Evolutionary conservation across 2,797 vertebrate species (phyloP).

Genomic region (Catharus ustulatus): DNA sequence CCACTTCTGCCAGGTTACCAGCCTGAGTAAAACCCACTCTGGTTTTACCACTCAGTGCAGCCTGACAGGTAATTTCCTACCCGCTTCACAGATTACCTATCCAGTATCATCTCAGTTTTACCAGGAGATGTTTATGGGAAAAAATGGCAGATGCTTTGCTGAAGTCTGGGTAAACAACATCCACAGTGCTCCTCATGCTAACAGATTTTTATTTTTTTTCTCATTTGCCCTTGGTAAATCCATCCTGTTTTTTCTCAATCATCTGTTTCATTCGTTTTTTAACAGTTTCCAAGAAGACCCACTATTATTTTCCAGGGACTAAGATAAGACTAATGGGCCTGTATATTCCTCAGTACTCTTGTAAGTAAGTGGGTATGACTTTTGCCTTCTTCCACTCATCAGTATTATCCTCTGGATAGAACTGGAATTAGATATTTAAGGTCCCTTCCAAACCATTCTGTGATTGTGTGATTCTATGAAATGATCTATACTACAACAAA

Average conservation of each 20-base stretch:
- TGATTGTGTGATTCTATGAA: not conserved
- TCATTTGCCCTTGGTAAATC: not conserved
- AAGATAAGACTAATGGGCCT: not conserved
- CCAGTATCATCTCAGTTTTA: not conserved
- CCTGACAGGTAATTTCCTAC: not conserved
- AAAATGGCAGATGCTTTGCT: not conserved
- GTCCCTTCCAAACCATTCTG: not conserved
- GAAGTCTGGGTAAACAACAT: not conserved
- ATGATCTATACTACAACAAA: not conserved
- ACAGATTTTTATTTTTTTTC: not conserved
- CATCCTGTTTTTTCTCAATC: not conserved
- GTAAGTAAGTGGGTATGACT: not conserved
- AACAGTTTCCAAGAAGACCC: not conserved
- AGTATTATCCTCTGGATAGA: not conserved
- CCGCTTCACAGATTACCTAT: not conserved
- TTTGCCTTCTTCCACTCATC: not conserved
- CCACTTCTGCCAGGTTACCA: not conserved
- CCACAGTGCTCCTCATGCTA: not conserved
- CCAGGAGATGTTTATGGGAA: not conserved
- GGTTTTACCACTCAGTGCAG: not conserved
- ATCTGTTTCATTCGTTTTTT: not conserved
- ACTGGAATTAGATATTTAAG: not conserved
- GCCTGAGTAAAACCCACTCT: not conserved
- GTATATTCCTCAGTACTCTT: not conserved
- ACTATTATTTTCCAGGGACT: not conserved